phyloP scores from a whole-genome alignment of 2,888 invertebrate genomes.

The Melanostoma scalare region DNA sequence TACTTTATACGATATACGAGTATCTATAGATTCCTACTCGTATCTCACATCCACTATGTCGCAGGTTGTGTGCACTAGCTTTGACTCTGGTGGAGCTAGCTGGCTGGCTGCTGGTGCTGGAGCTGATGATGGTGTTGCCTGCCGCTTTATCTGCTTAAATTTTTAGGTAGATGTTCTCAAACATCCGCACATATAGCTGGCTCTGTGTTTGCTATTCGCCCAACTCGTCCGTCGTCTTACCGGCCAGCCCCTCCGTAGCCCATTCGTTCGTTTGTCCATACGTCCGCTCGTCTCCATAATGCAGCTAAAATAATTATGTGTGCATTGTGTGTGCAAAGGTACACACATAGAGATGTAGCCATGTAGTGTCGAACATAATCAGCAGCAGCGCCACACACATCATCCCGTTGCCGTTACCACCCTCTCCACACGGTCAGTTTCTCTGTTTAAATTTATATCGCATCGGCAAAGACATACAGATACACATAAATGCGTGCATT shows the following conservation, averaged over 20 bases:
- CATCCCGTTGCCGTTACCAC: slow-evolving; percentile 12
- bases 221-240: slow-evolving; percentile 26
- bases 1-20: slow-evolving; percentile 33
- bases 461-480: slow-evolving; percentile 47
- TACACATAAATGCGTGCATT: slow-evolving; percentile 55
- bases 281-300: slow-evolving; percentile 61
- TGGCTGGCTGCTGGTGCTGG: slow-evolving; percentile 72
- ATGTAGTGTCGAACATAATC: slow-evolving; percentile 65
- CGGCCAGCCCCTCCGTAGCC: no score
- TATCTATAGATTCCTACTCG: slow-evolving; percentile 62
- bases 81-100: slow-evolving; percentile 71
- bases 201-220: slow-evolving; percentile 66
- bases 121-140: slow-evolving; percentile 70
- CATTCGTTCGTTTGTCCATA: slow-evolving; percentile 18
- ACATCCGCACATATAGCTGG: slow-evolving; percentile 64
- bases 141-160: slow-evolving; percentile 74
- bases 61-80: slow-evolving; percentile 65
- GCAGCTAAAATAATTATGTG: slow-evolving; percentile 74
- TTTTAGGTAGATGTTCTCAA: slow-evolving; percentile 73
- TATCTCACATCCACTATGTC: slow-evolving; percentile 70
- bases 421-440: slow-evolving; percentile 51
- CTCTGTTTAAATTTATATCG: slow-evolving; percentile 64
- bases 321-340: slow-evolving; percentile 71
- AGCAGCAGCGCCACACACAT: slow-evolving; percentile 54
- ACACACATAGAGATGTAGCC: slow-evolving; percentile 43